Conservation (phyloP, 2,113 vertebrate species). For the Prochilodus magdalenae region DNA sequence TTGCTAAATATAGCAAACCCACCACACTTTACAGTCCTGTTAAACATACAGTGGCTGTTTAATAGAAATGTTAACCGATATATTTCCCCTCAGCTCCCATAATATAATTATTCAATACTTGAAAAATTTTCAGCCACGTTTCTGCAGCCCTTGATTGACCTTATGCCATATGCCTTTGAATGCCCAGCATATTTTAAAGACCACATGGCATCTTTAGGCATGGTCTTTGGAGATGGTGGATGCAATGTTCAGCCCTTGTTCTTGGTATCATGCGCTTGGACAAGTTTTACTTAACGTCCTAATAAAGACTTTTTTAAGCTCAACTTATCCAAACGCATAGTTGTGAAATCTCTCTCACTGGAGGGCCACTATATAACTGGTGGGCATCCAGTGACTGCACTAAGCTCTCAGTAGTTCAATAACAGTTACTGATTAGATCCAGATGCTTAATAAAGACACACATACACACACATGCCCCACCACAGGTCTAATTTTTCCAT, state of each 20-base stretch:
- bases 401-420: slow-evolving; percentile 48
- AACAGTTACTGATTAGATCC: slow-evolving; percentile 70
- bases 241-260: background rate
- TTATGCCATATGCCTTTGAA: background rate
- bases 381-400: slow-evolving; percentile 65
- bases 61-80: no score
- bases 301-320: background rate
- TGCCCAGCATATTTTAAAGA: background rate
- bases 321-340: background rate
- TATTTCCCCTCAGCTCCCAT: no score
- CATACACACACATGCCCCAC: slow-evolving; percentile 43
- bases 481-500: slow-evolving; percentile 62
- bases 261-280: background rate
- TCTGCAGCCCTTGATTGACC: background rate
- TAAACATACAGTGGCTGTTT: no score
- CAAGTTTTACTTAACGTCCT: background rate
- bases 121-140: no score
- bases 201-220: background rate
- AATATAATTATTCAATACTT: no score
- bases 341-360: slow-evolving; percentile 42
- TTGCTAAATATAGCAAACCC: no score
- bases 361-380: slow-evolving; percentile 40
- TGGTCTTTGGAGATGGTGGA: background rate
- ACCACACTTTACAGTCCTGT: no score
- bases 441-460: slow-evolving; percentile 64